phyloP scores from a whole-genome alignment of 2,888 invertebrate genomes.

The Hoplodrina ambigua region DNA sequence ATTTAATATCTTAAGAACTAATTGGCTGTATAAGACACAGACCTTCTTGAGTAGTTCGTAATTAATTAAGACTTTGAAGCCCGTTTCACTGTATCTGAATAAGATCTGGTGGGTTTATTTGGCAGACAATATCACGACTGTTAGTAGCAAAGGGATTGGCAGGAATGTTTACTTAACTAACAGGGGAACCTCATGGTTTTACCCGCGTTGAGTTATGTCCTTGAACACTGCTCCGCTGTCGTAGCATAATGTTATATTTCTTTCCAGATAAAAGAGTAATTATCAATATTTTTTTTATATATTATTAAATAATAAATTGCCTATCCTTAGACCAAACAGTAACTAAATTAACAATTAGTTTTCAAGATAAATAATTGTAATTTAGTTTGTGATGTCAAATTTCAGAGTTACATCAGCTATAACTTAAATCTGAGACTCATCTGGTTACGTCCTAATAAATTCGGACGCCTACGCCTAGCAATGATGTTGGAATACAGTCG shows the following conservation, averaged over 20 bases:
- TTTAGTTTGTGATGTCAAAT: neutral
- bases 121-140: neutral
- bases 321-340: too few species aligned
- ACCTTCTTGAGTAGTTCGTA: neutral
- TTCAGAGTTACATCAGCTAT: neutral
- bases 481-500: neutral
- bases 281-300: too few species aligned
- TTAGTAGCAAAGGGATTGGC: neutral
- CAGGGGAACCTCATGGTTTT: too few species aligned
- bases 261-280: too few species aligned
- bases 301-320: too few species aligned
- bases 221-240: too few species aligned
- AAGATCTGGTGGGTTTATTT: too few species aligned
- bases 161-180: too few species aligned
- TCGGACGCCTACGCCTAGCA: neutral
- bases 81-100: neutral
- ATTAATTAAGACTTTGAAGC: neutral
- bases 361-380: neutral
- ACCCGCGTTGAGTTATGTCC: too few species aligned
- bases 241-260: too few species aligned
- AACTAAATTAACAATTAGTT: neutral
- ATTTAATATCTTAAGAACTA: constrained; percentile 18
- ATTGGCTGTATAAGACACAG: constrained; percentile 15
- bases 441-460: neutral
- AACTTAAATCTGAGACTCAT: constrained; percentile 4